These are phyloP conservation scores for Stichopus chloronotus DNA, from an alignment of 35 echinoderm and acorn worm genomes.

Conservation along the genomic window DNA sequence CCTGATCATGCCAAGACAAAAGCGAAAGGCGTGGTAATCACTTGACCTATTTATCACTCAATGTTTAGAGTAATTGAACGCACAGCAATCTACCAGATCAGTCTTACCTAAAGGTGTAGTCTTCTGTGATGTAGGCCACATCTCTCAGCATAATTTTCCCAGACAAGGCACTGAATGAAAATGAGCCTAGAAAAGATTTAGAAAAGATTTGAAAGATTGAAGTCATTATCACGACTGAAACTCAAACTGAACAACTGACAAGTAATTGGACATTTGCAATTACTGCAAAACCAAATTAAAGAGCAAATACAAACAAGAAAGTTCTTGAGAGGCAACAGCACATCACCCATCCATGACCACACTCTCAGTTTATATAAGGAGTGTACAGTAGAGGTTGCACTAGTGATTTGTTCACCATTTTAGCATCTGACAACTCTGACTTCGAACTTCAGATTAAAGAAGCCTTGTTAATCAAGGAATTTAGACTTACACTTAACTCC, in stretches of 20 bases:
- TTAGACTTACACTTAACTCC: no score
- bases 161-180: conserved; percentile 87
- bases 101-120: conserved; percentile 82
- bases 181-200: conserved; percentile 73
- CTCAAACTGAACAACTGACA: no score
- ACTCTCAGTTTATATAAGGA: background rate
- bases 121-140: conserved; percentile 90
- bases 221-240: background rate
- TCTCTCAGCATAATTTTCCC: conserved; percentile 97
- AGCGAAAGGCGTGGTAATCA: no score
- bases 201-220: background rate
- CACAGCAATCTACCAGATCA: no score
- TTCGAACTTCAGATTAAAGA: no score
- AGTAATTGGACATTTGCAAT: background rate
- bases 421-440: no score
- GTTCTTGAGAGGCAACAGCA: background rate
- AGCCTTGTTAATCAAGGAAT: no score
- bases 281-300: background rate
- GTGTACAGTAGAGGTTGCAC: background rate
- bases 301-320: background rate
- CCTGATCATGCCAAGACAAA: no score
- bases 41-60: no score
- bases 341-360: background rate
- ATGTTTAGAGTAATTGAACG: no score
- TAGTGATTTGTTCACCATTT: no score